A percentile compares a stretch with the other conserved stretches of the same genome.
Evolutionary conservation across 2,888 invertebrate genomes (phyloP).

Genomic region (Drosophila mercatorum): DNA sequence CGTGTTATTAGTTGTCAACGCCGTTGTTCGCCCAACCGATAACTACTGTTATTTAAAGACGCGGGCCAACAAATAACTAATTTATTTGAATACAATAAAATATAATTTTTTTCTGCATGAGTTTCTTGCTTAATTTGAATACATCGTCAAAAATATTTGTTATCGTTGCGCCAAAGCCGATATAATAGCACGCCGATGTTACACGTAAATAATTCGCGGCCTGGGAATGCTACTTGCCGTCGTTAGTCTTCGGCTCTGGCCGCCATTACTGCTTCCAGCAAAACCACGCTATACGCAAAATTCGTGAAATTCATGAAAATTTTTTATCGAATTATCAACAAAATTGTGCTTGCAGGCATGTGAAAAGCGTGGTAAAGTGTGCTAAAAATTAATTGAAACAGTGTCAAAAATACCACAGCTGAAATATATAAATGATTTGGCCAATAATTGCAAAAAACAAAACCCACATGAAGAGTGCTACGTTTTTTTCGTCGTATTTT

Average conservation of each 20-base stretch:
- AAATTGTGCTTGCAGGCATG: slow-evolving; percentile 65
- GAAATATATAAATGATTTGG: slow-evolving; percentile 9
- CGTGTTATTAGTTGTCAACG: slow-evolving; percentile 46
- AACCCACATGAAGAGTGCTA: slow-evolving; percentile 70
- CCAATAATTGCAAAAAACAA: slow-evolving; percentile 69
- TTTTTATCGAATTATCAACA: slow-evolving; percentile 74
- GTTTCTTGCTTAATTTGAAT: slow-evolving; percentile 4
- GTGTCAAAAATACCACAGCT: slow-evolving; percentile 25
- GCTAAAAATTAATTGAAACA: slow-evolving; percentile 52
- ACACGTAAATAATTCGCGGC: slow-evolving; percentile 50
- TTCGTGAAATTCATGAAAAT: slow-evolving; percentile 73
- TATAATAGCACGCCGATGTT: slow-evolving; percentile 37
- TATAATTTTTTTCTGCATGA: slow-evolving; percentile 30
- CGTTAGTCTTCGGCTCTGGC: slow-evolving; percentile 83
- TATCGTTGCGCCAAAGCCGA: slow-evolving; percentile 28
- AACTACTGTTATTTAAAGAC: slow-evolving; percentile 30
- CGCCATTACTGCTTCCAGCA: slow-evolving; percentile 92
- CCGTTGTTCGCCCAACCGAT: slow-evolving; percentile 44
- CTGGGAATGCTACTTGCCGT: slow-evolving; percentile 61
- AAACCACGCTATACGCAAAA: slow-evolving; percentile 83
- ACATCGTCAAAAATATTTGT: slow-evolving; percentile 17
- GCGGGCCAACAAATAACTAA: slow-evolving; percentile 4
- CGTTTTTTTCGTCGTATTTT: slow-evolving; percentile 76
- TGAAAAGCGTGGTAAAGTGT: slow-evolving; percentile 67
- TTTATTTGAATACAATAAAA: slow-evolving; percentile 11